These are phyloP conservation scores for Apomyelois bistriatella DNA, from an alignment of 2,888 invertebrate genomes.

Conservation along the genomic window DNA sequence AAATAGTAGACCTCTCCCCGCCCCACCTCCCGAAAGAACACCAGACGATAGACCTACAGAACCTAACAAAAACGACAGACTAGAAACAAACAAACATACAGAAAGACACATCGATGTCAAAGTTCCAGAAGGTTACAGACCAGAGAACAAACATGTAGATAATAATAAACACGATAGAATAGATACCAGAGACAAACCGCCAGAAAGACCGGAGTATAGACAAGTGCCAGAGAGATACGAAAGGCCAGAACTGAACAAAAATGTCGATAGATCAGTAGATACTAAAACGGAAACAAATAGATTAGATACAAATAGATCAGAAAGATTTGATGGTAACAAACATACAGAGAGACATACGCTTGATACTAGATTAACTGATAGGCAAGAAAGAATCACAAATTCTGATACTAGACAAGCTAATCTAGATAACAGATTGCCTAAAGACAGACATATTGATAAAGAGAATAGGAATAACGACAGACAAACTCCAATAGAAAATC, in stretches of 20 bases:
- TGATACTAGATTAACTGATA: conserved; percentile 16
- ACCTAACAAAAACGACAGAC: conserved; percentile 20
- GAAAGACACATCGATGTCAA: conserved; percentile 15
- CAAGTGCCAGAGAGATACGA: conserved; percentile 6
- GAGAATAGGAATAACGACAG: conserved; percentile 7
- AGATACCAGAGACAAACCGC: conserved; percentile 17
- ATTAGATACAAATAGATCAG: conserved; percentile 16
- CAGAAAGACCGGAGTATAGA: conserved; percentile 13
- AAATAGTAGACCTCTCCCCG: conserved; percentile 66
- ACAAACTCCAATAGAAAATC: conserved; percentile 4
- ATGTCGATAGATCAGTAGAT: conserved; percentile 17
- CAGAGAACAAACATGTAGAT: neutral
- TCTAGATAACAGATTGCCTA: conserved; percentile 15
- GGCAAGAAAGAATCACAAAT: conserved; percentile 23
- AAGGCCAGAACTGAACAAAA: conserved; percentile 12
- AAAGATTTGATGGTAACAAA: conserved; percentile 15
- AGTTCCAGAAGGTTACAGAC: neutral
- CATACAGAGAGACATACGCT: conserved; percentile 22
- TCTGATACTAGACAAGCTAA: conserved; percentile 13
- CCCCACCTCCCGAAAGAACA: conserved; percentile 56
- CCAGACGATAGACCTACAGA: conserved; percentile 22
- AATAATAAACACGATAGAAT: neutral
- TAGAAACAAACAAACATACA: conserved; percentile 16
- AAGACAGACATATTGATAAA: conserved; percentile 5
- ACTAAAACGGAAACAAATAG: conserved; percentile 18